Percentiles rank a stretch among this genome's conserved stretches.
These are phyloP conservation scores for Neotoxoptera formosana DNA, from an alignment of 1,140 invertebrate genomes.

Conservation along the genomic window DNA sequence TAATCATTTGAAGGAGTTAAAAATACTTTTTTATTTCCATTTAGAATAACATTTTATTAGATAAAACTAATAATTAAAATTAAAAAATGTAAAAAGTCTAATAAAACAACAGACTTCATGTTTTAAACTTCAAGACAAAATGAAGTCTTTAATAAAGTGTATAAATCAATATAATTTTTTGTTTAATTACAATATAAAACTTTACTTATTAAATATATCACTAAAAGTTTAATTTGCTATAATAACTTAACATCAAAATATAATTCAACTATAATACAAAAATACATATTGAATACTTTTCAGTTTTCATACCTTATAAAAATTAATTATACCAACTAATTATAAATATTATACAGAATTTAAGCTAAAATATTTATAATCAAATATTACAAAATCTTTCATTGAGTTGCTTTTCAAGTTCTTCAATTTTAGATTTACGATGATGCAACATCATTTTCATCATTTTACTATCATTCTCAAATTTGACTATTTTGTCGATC, in stretches of 20 bases:
- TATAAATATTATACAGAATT: background rate
- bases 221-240: background rate
- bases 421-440: conserved; percentile 47
- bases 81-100: background rate
- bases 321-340: background rate
- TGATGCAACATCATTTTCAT: conserved; percentile 45
- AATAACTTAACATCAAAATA: background rate
- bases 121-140: no score
- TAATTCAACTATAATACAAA: background rate
- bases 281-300: background rate
- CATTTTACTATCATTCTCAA: conserved; percentile 29
- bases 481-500: conserved; percentile 13
- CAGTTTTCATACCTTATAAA: background rate
- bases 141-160: no score
- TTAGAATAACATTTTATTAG: background rate
- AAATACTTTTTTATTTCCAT: background rate
- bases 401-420: conserved; percentile 37
- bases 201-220: background rate
- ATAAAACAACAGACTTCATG: no score
- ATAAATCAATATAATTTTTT: background rate
- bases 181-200: background rate
- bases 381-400: background rate
- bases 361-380: background rate
- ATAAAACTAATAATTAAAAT: background rate
- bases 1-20: background rate